Evolutionary conservation across 1,140 invertebrate genomes (phyloP), one percentile per base, ranked within the genome.

Genomic region (Drosophila sp.): DNA sequence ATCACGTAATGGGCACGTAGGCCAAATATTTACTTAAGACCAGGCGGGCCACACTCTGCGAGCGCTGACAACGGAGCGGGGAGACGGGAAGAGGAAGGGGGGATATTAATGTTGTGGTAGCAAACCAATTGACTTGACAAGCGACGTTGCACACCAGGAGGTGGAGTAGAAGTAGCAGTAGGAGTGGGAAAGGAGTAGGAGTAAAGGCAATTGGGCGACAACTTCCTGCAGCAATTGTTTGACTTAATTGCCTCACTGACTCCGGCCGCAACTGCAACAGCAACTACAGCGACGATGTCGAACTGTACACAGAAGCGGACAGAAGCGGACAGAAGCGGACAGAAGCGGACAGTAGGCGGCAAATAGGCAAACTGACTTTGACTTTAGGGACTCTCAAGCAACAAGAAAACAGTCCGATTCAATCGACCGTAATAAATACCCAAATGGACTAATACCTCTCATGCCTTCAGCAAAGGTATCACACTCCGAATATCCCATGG

Each of bases 1-100:
- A 86, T 87, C 81, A 87, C 81, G 81, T 86, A 86, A 86, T 86
- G 75, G 81, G 81, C 81, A 86, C 81, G 81, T 87, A 87, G 75
- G 56, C 82, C 82, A 86, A 86, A 86, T 86, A 86, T 86, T 86
- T 86, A 86, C 81, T 86, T 86, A 81, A 86, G 81, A 63, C 70
- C 77, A 67, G 61, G 57, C 53, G 25, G 50, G 59, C 64, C 38
- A 62, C 40, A 13, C 59, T 41, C 27, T 29, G 48, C 54, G 56
- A 50, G 51, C 45, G 18, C 45, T 18, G 51, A 9, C 16, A 7
- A 27, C 9, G 36, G 61, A 8, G 5, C 29, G 25, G 9, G 8
- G 14, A n/a, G 6, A 5, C 9, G n/a, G 50, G 27, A 57, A n/a
- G 14, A 2, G 18, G 29, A 3, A 25, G 7, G 1, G 25, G 16